These are phyloP conservation scores for Nomada ferruginata DNA, from an alignment of 2,888 invertebrate genomes.

Conservation along the genomic window DNA sequence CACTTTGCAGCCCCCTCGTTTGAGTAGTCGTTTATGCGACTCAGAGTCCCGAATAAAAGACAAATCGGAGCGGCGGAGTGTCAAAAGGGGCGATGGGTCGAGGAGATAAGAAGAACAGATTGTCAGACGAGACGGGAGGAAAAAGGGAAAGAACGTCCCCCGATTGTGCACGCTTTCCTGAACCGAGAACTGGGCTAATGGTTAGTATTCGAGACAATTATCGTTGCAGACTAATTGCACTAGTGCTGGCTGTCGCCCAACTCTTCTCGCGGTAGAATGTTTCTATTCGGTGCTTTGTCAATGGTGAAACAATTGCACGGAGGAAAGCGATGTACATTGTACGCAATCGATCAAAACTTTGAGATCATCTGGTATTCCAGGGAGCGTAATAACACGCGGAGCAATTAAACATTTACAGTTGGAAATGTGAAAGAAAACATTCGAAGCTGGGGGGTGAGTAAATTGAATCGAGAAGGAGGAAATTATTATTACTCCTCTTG, in stretches of 20 bases:
- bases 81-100: constrained; percentile 1
- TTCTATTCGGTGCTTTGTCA: constrained; percentile 39
- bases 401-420: too few species aligned
- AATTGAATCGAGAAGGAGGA: too few species aligned
- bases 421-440: too few species aligned
- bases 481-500: too few species aligned
- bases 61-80: constrained; percentile 19
- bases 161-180: constrained; percentile 62
- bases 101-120: constrained; percentile 22
- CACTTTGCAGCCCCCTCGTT: constrained; percentile 9
- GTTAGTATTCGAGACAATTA: constrained; percentile 80
- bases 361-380: too few species aligned
- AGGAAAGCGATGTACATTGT: too few species aligned
- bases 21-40: constrained; percentile 14
- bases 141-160: constrained; percentile 30
- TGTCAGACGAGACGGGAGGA: constrained; percentile 1
- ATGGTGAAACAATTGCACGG: background rate
- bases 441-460: too few species aligned
- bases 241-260: constrained; percentile 76
- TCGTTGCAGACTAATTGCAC: constrained; percentile 79
- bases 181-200: constrained; percentile 79
- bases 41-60: constrained; percentile 22
- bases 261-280: constrained; percentile 35
- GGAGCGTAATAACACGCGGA: too few species aligned
- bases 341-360: too few species aligned